A percentile compares a stretch with the other conserved stretches of the same genome.
Evolutionary conservation across 2,113 vertebrate genomes (phyloP).

Genomic region (Saccopteryx leptura): DNA sequence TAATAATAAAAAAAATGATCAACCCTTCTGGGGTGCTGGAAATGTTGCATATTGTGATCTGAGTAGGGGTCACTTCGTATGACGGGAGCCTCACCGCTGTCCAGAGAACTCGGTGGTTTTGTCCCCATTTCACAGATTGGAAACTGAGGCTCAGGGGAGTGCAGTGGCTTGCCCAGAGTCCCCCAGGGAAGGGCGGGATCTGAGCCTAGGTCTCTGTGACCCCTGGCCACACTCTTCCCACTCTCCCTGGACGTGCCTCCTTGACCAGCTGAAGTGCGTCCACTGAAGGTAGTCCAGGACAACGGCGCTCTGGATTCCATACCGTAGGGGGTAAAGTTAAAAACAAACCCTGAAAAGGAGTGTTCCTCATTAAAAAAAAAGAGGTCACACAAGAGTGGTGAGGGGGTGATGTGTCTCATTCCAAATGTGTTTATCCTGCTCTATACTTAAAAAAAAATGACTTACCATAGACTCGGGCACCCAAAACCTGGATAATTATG

Average conservation of each 20-base stretch:
- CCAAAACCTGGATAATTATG: too few species aligned
- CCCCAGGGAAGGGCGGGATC: neutral
- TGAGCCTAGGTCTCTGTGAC: neutral
- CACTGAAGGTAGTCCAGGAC: neutral
- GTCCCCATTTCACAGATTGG: neutral
- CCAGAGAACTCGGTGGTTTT: neutral
- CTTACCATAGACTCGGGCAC: neutral
- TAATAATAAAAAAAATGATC: neutral
- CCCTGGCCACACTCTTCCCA: neutral
- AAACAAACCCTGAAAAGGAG: neutral
- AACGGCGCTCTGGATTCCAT: neutral
- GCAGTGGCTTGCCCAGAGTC: neutral
- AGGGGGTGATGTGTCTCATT: neutral
- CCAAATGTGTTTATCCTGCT: neutral
- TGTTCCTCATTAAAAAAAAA: neutral
- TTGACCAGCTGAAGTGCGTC: neutral
- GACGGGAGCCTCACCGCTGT: neutral
- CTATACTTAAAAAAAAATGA: neutral
- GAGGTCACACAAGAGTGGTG: neutral
- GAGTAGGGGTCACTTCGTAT: neutral
- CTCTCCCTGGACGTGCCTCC: accelerated
- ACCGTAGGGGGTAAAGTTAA: neutral
- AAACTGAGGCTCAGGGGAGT: neutral
- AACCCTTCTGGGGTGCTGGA: neutral
- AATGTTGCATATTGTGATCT: neutral